Evolutionary conservation across 2,888 invertebrate genomes (phyloP).

Genomic region (Drosophila colorata): DNA sequence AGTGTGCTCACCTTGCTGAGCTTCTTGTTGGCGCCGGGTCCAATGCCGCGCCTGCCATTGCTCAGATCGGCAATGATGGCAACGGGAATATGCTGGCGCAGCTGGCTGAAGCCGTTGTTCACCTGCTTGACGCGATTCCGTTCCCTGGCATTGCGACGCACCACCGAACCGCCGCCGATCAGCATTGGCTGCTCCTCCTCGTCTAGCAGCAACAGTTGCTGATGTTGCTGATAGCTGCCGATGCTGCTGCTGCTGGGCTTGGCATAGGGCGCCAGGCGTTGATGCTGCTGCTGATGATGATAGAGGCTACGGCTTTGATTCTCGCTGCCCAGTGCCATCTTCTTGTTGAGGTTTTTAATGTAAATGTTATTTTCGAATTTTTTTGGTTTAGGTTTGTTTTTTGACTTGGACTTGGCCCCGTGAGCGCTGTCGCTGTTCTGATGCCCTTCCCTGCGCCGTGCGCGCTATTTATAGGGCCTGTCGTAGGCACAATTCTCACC

Average conservation of each 20-base stretch:
- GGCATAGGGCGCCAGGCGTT: conserved; percentile 58
- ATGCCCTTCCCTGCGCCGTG: conserved; percentile 83
- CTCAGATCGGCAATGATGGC: conserved; percentile 90
- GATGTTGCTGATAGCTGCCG: conserved; percentile 9
- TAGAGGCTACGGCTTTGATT: conserved; percentile 52
- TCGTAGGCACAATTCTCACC: conserved; percentile 56
- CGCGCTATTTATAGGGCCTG: conserved; percentile 78
- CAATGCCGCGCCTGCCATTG: conserved; percentile 88
- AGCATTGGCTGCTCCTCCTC: conserved; percentile 39
- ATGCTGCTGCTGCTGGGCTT: conserved; percentile 44
- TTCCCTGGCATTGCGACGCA: conserved; percentile 96
- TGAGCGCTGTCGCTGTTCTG: conserved; percentile 83
- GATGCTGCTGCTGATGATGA: conserved; percentile 31
- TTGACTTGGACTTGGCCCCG: conserved; percentile 62
- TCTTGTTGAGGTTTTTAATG: background rate
- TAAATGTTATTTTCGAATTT: background rate
- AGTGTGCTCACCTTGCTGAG: conserved; percentile 96
- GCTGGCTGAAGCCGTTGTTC: conserved; percentile 95
- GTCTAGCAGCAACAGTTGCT: conserved; percentile 23
- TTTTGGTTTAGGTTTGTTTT: conserved; percentile 8
- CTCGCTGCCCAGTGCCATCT: conserved; percentile 76
- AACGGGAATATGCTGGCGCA: conserved; percentile 94
- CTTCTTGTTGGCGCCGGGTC: conserved; percentile 90
- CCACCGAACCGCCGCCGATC: conserved; percentile 89
- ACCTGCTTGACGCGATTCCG: conserved; percentile 97